Percentiles rank a stretch among this genome's conserved stretches.
These are phyloP conservation scores for Callipepla squamata DNA, from an alignment of 2,113 vertebrate species.

Conservation along the genomic window DNA sequence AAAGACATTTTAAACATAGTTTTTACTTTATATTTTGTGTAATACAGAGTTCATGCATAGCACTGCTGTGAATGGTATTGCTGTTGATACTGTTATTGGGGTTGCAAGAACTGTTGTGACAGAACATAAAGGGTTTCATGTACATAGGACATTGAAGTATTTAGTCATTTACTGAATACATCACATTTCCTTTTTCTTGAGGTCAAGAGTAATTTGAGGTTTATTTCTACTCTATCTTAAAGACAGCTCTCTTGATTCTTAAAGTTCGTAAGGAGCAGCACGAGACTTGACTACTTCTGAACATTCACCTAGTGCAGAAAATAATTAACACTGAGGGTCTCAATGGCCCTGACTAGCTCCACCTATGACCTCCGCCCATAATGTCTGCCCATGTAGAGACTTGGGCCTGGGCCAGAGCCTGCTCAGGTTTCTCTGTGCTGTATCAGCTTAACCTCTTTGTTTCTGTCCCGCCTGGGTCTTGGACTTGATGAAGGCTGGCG, in stretches of 20 bases:
- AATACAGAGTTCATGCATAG: not conserved
- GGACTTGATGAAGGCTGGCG: not conserved
- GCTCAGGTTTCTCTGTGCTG: fast-evolving
- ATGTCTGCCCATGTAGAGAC: fast-evolving
- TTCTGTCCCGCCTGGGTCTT: fast-evolving
- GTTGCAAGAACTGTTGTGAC: not conserved
- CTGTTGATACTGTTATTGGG: not conserved
- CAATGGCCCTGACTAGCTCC: not conserved
- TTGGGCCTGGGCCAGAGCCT: not conserved
- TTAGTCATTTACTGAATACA: not conserved
- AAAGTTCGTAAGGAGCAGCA: fast-evolving
- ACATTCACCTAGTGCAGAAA: not conserved
- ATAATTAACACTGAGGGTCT: fast-evolving
- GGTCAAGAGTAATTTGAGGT: not conserved
- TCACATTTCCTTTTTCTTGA: not conserved
- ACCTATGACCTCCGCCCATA: no score
- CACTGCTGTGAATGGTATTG: not conserved
- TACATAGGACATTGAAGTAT: not conserved
- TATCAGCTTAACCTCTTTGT: not conserved
- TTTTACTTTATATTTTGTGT: not conserved
- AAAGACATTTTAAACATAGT: not conserved
- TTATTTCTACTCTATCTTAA: not conserved
- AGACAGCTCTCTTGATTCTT: not conserved
- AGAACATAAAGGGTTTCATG: not conserved
- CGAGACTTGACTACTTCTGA: fast-evolving